Evolutionary conservation across 2,797 vertebrate species (phyloP), one percentile per base, ranked within the genome.

Genomic region (Acrossocheilus wenchowensis): DNA sequence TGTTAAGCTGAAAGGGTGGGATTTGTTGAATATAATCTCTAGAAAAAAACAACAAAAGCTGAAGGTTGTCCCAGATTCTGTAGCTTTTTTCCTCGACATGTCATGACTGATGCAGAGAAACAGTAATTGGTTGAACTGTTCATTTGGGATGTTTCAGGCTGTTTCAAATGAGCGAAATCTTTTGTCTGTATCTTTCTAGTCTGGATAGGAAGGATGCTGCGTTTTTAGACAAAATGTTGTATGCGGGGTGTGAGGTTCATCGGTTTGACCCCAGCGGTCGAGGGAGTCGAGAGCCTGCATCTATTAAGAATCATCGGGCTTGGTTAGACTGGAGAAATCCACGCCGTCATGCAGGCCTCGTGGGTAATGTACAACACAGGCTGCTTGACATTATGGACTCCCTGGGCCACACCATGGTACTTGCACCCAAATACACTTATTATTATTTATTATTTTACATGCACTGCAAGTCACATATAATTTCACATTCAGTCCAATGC

Each of bases 301-400:
- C 85, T 54, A 62, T 93, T 81, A 93, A 88, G 62, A 93, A 89
- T 75, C 94, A 96, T 90, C 94, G 92, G 90, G 92, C 92, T 92
- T 96, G 95, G 96, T 90, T 96, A 82, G 95, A 95, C 90, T 96
- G 95, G 96, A 94, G 94, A 80, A 89, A 81, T 48, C 88, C 83
- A 30, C 91, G 84, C 83, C 92, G 86, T 88, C 88, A 88, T 54
- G 88, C 91, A 85, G 90, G 92, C 87, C 89, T 86, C 86, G 82
- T 89, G 89, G 92, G 93, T 52, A 89, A 92, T 89, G 88, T 91
- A 87, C 93, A 94, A 81, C 92, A 87, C 88, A 95, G 93, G 43
- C 94, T 95, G 89, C 90, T 92, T 84, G 92, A 93, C 88, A 95
- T 95, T 90, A 95, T 95, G 94, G 91, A 94, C 82, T 90, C 92